Conservation (phyloP, 2,888 invertebrate genomes). For the Buathra laborator region DNA sequence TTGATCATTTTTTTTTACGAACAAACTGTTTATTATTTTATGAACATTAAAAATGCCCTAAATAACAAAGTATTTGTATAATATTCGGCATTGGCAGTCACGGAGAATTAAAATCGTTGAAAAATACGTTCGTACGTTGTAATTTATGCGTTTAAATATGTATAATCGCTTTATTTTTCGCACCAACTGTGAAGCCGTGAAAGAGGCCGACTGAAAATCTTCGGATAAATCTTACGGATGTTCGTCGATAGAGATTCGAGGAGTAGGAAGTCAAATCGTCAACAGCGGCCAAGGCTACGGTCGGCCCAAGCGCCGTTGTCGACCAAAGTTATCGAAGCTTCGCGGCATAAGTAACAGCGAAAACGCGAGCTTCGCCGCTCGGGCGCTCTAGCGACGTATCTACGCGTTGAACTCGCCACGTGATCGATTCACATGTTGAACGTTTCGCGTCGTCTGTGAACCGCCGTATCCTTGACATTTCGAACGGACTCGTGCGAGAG, state of each 20-base stretch:
- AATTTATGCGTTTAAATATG: too few relatives aligned
- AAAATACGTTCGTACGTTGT: too few relatives aligned
- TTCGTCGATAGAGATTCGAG: not conserved
- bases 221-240: too few relatives aligned
- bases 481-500: constrained; percentile 5
- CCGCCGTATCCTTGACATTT: constrained; percentile 48
- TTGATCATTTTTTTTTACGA: too few relatives aligned
- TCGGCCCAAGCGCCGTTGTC: not conserved
- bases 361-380: not conserved
- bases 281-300: constrained; percentile 7
- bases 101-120: too few relatives aligned
- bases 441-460: constrained; percentile 15
- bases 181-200: too few relatives aligned
- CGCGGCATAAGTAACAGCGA: not conserved
- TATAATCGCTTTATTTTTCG: too few relatives aligned
- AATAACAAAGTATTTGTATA: too few relatives aligned
- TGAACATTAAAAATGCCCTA: too few relatives aligned
- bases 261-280: not conserved
- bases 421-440: constrained; percentile 53
- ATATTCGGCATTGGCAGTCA: too few relatives aligned
- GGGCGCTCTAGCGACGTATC: not conserved
- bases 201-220: too few relatives aligned
- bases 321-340: constrained; percentile 1
- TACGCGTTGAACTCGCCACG: constrained; percentile 17
- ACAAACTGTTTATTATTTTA: too few relatives aligned